A percentile compares a stretch with the other conserved stretches of the same genome.
These are phyloP conservation scores for Acanthosoma haemorrhoidale DNA, from an alignment of 2,888 invertebrate genomes.

Conservation along the genomic window DNA sequence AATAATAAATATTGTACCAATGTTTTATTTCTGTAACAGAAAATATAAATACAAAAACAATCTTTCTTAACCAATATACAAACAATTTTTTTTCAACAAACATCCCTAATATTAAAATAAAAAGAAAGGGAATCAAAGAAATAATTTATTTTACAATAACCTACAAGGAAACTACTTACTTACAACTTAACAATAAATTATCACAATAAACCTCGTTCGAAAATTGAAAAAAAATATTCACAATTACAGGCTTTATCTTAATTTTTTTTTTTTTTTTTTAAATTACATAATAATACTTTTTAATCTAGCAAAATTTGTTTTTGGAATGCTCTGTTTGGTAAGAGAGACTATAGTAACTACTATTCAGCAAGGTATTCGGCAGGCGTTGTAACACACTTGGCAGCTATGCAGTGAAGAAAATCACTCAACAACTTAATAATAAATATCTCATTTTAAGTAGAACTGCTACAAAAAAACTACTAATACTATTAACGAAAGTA, in stretches of 20 bases:
- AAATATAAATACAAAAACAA: conserved; percentile 11
- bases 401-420: background rate
- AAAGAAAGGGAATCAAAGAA: background rate
- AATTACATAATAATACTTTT: background rate
- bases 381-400: background rate
- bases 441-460: conserved; percentile 1
- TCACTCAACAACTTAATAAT: conserved; percentile 3
- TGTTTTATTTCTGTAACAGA: conserved; percentile 4
- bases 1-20: too few relatives aligned
- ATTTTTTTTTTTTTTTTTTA: background rate
- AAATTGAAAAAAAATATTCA: background rate
- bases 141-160: conserved; percentile 3
- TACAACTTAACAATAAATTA: conserved; percentile 17
- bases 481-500: background rate
- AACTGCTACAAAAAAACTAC: background rate
- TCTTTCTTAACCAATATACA: background rate
- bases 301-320: background rate
- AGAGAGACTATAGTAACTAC: background rate
- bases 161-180: conserved; percentile 15
- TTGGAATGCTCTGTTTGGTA: background rate
- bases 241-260: background rate
- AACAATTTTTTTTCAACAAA: background rate
- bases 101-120: background rate
- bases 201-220: conserved; percentile 8
- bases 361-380: background rate